Evolutionary conservation across 2,113 vertebrate genomes (phyloP).

Genomic region (Bubalus kerabau): DNA sequence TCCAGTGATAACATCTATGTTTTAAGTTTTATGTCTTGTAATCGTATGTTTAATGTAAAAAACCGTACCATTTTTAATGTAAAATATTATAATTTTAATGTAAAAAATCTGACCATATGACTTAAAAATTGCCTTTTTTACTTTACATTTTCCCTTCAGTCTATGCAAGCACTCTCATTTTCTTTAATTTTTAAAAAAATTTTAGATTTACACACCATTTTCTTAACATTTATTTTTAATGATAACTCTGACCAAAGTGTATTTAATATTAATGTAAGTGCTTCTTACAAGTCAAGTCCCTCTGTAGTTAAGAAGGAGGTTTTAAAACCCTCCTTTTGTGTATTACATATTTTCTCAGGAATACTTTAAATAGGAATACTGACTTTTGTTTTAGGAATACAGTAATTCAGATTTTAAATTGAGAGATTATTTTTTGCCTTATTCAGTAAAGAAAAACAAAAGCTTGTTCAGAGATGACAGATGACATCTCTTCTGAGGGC

Average conservation of each 20-base stretch:
- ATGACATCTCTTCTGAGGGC: not conserved
- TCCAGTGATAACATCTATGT: not conserved
- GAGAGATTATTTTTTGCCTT: not conserved
- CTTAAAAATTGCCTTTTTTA: not conserved
- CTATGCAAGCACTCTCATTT: not conserved
- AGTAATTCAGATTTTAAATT: not conserved
- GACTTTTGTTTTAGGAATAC: constrained; percentile 32
- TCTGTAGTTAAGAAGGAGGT: not conserved
- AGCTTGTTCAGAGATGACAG: not conserved
- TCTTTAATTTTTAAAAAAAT: not conserved
- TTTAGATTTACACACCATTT: not conserved
- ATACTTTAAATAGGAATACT: not conserved
- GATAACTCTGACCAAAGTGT: not conserved
- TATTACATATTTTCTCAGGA: not conserved
- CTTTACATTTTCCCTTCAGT: not conserved
- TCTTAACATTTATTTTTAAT: not conserved
- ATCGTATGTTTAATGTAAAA: not conserved
- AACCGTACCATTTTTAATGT: not conserved
- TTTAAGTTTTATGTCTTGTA: not conserved
- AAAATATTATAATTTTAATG: not conserved
- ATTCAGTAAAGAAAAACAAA: not conserved
- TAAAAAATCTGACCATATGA: not conserved
- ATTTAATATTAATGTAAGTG: not conserved
- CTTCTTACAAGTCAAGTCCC: not conserved
- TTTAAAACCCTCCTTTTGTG: not conserved